Percentiles rank a stretch among this genome's conserved stretches.
These are phyloP conservation scores for Sternarchorhynchus goeldii DNA, from an alignment of 2,797 vertebrate genomes.

Conservation along the genomic window DNA sequence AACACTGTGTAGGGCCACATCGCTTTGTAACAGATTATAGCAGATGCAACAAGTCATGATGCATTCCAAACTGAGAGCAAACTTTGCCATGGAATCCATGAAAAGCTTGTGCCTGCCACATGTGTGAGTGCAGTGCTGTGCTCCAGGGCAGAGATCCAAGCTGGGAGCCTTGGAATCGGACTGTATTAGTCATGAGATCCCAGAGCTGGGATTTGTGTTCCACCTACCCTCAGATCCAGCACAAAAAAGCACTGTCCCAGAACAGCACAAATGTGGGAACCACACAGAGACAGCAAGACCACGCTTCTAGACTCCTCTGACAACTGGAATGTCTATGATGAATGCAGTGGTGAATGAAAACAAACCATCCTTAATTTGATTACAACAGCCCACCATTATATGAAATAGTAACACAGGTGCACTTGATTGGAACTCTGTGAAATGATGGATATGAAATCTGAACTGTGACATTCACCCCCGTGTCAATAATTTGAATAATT, in stretches of 20 bases:
- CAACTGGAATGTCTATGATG: conserved; percentile 21
- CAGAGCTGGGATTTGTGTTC: conserved; percentile 34
- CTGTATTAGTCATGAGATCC: conserved; percentile 51
- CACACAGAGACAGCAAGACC: background rate
- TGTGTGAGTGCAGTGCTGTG: conserved; percentile 28
- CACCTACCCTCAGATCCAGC: conserved; percentile 34
- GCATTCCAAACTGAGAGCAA: conserved; percentile 18
- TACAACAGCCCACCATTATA: background rate
- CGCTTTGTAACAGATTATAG: conserved; percentile 16
- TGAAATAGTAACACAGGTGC: background rate
- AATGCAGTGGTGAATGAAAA: background rate
- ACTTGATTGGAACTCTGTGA: background rate
- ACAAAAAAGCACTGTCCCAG: conserved; percentile 13
- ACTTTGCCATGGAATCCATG: conserved; percentile 38
- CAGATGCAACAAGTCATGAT: conserved; percentile 39
- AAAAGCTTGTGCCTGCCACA: conserved; percentile 26
- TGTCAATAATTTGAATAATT: background rate
- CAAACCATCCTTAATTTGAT: too few species aligned
- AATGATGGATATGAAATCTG: background rate
- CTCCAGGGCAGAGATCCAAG: conserved; percentile 50
- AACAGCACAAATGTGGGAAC: conserved; percentile 41
- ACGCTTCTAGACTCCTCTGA: background rate
- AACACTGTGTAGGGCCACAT: background rate
- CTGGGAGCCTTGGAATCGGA: conserved; percentile 30
- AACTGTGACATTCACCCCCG: background rate